Percentiles rank a stretch among this genome's conserved stretches.
These are phyloP conservation scores for Muschampia plurimacula DNA, from an alignment of 2,888 invertebrate genomes.

Conservation along the genomic window DNA sequence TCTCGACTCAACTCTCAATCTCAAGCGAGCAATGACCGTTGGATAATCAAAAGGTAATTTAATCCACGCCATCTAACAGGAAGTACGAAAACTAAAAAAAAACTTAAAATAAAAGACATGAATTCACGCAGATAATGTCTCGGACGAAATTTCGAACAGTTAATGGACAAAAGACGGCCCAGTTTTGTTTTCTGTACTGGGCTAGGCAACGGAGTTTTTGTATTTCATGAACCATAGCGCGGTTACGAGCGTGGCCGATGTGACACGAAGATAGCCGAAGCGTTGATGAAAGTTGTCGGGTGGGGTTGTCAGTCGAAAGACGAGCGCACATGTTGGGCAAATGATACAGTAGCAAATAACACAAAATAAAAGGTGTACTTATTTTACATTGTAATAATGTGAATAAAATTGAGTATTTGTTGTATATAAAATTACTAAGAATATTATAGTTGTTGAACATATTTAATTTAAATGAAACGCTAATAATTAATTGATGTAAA, in stretches of 20 bases:
- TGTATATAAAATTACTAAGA: too few relatives aligned
- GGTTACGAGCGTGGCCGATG: slow-evolving; percentile 47
- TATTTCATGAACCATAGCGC: slow-evolving; percentile 47
- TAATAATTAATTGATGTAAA: too few relatives aligned
- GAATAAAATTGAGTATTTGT: too few relatives aligned
- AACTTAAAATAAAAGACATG: slow-evolving; percentile 17
- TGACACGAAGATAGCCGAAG: slow-evolving; percentile 49
- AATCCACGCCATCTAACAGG: slow-evolving; percentile 23
- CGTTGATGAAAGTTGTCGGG: slow-evolving; percentile 61
- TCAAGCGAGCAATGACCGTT: slow-evolving; percentile 28
- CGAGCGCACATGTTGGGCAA: background rate
- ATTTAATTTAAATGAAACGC: too few relatives aligned
- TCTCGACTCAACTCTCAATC: background rate
- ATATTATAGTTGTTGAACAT: too few relatives aligned
- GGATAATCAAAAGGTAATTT: slow-evolving; percentile 26
- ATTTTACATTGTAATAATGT: too few relatives aligned
- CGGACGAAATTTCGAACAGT: slow-evolving; percentile 32
- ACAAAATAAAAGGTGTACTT: slow-evolving; percentile 40
- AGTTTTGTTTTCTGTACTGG: slow-evolving; percentile 50
- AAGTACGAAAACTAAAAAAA: slow-evolving; percentile 21
- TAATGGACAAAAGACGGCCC: slow-evolving; percentile 48
- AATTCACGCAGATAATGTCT: slow-evolving; percentile 29
- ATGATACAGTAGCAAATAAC: background rate
- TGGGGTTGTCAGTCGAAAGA: slow-evolving; percentile 52
- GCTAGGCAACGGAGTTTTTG: slow-evolving; percentile 39